phyloP scores from a whole-genome alignment of 1,140 invertebrate genomes.

The Drosophila ficusphila region DNA sequence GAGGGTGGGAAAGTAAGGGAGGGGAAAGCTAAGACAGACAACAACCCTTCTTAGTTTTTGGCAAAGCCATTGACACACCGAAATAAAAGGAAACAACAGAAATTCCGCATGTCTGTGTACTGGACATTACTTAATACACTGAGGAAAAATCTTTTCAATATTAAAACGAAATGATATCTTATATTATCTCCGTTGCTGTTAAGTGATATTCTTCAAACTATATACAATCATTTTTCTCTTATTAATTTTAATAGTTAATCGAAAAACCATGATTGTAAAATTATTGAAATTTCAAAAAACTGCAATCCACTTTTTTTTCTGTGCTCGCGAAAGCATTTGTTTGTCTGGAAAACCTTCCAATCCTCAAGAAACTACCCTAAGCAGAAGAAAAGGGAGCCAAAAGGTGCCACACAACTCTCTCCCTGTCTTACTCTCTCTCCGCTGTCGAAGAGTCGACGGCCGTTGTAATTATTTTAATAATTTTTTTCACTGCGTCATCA shows the following conservation, averaged over 20 bases:
- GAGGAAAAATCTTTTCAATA: neutral
- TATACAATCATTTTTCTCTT: no score
- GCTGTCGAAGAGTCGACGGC: slow-evolving; percentile 60
- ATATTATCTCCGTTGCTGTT: no score
- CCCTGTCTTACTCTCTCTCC: slow-evolving; percentile 24
- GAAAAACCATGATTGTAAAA: no score
- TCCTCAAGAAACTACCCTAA: slow-evolving; percentile 70
- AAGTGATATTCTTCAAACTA: no score
- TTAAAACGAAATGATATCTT: no score
- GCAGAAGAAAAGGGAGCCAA: slow-evolving; percentile 22
- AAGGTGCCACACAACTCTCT: slow-evolving; percentile 64
- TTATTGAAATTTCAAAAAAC: no score
- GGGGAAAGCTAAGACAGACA: slow-evolving; percentile 44
- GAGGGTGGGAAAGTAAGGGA: slow-evolving; percentile 1
- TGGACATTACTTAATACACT: slow-evolving; percentile 23
- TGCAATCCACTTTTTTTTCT: neutral
- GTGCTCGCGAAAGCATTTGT: slow-evolving; percentile 14
- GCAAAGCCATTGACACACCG: slow-evolving; percentile 53
- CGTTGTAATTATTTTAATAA: slow-evolving; percentile 82
- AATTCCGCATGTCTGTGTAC: slow-evolving; percentile 29
- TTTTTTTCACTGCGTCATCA: slow-evolving; percentile 80
- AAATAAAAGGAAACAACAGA: slow-evolving; percentile 26
- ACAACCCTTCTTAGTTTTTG: slow-evolving; percentile 68
- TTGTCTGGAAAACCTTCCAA: slow-evolving; percentile 62
- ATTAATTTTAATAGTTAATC: no score